These are phyloP conservation scores for Alcedo quadribrachys DNA, from an alignment of 2,797 vertebrate species.

Conservation along the genomic window DNA sequence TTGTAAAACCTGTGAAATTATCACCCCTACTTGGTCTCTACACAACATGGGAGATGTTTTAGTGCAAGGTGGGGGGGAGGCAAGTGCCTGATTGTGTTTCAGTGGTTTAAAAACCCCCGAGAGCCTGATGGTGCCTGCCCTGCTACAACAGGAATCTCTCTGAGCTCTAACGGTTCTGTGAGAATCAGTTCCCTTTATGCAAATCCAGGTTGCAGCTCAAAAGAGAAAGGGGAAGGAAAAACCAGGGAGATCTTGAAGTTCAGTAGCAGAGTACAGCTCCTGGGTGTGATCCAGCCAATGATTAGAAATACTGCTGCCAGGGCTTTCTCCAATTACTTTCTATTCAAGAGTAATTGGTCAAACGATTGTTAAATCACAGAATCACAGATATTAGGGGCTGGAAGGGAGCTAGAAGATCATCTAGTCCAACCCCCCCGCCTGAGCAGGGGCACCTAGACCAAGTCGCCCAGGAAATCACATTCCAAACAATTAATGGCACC, in stretches of 20 bases:
- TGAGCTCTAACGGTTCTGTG: conserved; percentile 44
- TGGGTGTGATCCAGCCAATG: background rate
- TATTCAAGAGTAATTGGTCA: background rate
- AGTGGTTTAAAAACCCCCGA: background rate
- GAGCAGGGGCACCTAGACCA: too few relatives aligned
- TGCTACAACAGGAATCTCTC: conserved; percentile 7
- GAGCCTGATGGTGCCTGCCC: background rate
- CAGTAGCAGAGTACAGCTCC: background rate
- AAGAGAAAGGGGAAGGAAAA: conserved; percentile 42
- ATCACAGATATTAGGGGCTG: too few relatives aligned
- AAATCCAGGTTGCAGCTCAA: conserved; percentile 44
- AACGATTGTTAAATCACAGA: background rate
- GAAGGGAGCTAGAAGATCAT: too few relatives aligned
- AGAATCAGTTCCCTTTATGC: conserved; percentile 67
- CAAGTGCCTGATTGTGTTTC: conserved; percentile 24
- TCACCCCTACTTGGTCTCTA: conserved; percentile 8
- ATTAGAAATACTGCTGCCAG: background rate
- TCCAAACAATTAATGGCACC: background rate
- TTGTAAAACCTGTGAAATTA: background rate
- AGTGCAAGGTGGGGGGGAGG: background rate
- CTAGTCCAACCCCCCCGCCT: too few relatives aligned
- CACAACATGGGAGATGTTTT: background rate
- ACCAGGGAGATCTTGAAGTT: background rate
- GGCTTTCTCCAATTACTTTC: background rate
- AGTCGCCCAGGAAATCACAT: background rate